Percentiles rank a stretch among this genome's conserved stretches.
These are phyloP conservation scores for Notolepis coatsorum DNA, from an alignment of 2,797 vertebrate genomes.

Conservation along the genomic window DNA sequence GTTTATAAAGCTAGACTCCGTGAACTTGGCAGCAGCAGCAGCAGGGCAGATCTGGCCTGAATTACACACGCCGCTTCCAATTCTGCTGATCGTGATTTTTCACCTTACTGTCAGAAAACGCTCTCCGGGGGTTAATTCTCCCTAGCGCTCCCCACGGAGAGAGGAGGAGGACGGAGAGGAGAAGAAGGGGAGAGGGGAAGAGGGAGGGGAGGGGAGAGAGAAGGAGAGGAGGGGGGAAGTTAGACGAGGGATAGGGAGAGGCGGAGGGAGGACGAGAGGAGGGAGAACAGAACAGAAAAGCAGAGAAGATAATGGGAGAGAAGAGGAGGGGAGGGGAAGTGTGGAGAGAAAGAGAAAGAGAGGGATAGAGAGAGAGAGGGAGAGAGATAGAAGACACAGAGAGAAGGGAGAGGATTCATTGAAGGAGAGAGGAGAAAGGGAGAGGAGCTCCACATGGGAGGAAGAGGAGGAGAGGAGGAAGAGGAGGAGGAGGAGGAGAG, in stretches of 20 bases:
- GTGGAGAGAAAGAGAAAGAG: not conserved
- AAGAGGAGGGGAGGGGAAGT: not conserved
- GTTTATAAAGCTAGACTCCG: not conserved
- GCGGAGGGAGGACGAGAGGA: no score
- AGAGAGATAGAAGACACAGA: not conserved
- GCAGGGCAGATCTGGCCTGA: no score
- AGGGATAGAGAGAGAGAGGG: not conserved
- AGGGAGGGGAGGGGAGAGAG: not conserved
- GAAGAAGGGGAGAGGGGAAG: not conserved
- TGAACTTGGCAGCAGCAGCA: not conserved
- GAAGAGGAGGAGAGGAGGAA: no score
- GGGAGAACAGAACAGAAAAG: not conserved
- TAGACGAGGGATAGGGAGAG: not conserved
- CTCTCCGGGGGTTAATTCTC: not conserved
- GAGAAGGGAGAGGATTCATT: not conserved
- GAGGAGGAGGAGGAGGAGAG: no score
- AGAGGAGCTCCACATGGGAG: no score
- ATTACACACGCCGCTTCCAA: not conserved
- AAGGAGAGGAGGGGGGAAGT: not conserved
- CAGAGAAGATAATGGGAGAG: not conserved
- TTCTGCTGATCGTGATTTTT: not conserved
- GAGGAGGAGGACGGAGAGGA: no score
- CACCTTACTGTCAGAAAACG: not conserved
- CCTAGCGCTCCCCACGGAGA: not conserved
- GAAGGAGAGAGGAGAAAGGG: not conserved